phyloP scores from a whole-genome alignment of 1,140 invertebrate genomes.

The Ceratoteleas bidentatus region DNA sequence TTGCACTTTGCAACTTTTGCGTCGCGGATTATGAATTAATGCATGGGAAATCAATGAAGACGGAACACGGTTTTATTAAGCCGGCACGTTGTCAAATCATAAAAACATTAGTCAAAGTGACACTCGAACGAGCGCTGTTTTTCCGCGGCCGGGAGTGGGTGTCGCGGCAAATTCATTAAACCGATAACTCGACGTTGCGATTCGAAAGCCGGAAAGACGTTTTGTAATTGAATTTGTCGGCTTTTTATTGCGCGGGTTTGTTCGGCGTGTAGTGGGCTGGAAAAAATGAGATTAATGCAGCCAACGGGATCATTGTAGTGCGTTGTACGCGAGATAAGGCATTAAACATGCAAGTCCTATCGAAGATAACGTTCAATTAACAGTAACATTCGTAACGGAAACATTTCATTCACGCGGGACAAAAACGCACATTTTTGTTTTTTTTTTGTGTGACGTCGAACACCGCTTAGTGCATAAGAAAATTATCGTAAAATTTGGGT shows the following conservation, averaged over 20 bases:
- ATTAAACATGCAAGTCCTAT: no score
- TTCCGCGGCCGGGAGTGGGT: slow-evolving; percentile 24
- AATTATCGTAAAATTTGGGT: no score
- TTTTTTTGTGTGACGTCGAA: no score
- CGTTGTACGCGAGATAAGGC: no score
- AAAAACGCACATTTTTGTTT: no score
- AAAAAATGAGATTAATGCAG: no score
- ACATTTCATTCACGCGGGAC: no score
- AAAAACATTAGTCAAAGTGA: slow-evolving; percentile 63
- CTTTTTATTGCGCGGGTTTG: not conserved
- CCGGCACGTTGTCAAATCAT: slow-evolving; percentile 50
- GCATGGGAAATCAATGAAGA: slow-evolving; percentile 55
- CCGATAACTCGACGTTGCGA: slow-evolving; percentile 3
- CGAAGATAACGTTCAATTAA: no score
- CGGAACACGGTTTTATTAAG: slow-evolving; percentile 56
- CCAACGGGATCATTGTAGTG: no score
- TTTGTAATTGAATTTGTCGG: slow-evolving; percentile 3
- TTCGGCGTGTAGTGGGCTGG: no score
- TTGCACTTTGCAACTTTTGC: slow-evolving; percentile 39
- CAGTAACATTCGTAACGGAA: no score
- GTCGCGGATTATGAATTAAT: slow-evolving; percentile 47
- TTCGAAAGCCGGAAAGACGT: slow-evolving; percentile 12
- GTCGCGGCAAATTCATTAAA: slow-evolving; percentile 44
- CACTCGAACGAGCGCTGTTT: slow-evolving; percentile 36
- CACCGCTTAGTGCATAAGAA: no score